Conservation (phyloP, 1,140 invertebrate genomes). For the Paraescarpia echinospica region DNA sequence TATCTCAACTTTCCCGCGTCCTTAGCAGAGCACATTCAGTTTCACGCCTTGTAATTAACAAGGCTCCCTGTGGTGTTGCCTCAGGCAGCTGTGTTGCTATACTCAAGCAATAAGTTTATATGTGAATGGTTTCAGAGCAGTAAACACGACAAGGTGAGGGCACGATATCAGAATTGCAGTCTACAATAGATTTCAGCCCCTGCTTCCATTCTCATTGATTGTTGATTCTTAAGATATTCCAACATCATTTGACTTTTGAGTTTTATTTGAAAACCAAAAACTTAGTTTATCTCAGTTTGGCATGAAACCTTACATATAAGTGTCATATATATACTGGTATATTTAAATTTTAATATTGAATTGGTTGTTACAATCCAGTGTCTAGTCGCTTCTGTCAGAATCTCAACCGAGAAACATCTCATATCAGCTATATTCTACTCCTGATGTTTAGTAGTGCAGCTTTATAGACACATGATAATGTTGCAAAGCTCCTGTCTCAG, state of each 20-base stretch:
- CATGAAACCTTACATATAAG: too few relatives aligned
- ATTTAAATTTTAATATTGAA: background rate
- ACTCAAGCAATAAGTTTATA: background rate
- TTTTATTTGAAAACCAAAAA: too few relatives aligned
- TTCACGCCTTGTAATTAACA: background rate
- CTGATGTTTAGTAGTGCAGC: background rate
- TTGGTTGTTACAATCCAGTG: background rate
- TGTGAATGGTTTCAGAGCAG: background rate
- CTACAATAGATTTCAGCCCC: too few relatives aligned
- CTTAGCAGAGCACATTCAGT: background rate
- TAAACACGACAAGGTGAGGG: too few relatives aligned
- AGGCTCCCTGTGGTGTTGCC: background rate
- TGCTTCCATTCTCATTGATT: too few relatives aligned
- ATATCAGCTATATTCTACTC: background rate
- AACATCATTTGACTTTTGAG: too few relatives aligned
- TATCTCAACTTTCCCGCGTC: background rate
- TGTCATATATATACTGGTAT: background rate
- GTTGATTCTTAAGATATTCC: too few relatives aligned
- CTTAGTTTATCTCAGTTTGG: too few relatives aligned
- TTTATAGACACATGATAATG: background rate
- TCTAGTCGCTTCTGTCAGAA: background rate
- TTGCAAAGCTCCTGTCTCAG: background rate
- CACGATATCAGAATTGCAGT: too few relatives aligned
- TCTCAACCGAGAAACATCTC: background rate
- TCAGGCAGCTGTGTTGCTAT: too few relatives aligned